Evolutionary conservation across 1,140 invertebrate genomes (phyloP), one percentile per base, ranked within the genome.

Genomic region (Cheumatopsyche charites): DNA sequence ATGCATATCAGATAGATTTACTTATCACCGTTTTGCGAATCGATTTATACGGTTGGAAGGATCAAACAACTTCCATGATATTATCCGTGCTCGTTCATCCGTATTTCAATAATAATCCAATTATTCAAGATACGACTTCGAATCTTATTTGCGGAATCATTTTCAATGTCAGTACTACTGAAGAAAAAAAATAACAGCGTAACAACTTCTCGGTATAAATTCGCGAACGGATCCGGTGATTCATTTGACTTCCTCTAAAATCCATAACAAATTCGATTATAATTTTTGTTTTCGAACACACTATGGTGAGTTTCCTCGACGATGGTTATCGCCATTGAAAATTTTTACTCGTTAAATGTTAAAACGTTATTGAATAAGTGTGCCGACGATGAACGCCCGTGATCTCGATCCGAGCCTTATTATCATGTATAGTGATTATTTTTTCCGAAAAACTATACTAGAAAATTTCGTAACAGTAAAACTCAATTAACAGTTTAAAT

Each of bases 351-450:
- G 9, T 47, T 52, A 19, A 17, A 17, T 5, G 9, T 9, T 52
- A 52, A 9, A 52, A 52, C 47, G 47, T 52, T 52, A 52, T 52
- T 52, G 47, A 52, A 52, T 52, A 58, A 58, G 55, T 58, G 55
- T 58, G 55, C 23, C 55, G 47, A 52, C 47, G 47, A 52, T 52
- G 47, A 58, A 58, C 55, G 55, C 55, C 55, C 55, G 55, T 58
- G 55, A 58, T 58, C 55, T 58, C 55, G 23, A 58, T 58, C 55
- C 55, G 55, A 9, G 11, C 12, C 11, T 21, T 52, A 47, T 47
- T n/a, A n/a, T 7, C 21, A 23, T 26, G 19, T 58, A n/a, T 52
- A n/a, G 19, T 58, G 17, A 25, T 58, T 58, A 58, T 58, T 58
- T 25, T 58, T 25, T 58, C 12, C 55, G 19, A 25, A 36, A 36